phyloP scores from a whole-genome alignment of 2,888 invertebrate genomes.

The Pristionchus mayeri region DNA sequence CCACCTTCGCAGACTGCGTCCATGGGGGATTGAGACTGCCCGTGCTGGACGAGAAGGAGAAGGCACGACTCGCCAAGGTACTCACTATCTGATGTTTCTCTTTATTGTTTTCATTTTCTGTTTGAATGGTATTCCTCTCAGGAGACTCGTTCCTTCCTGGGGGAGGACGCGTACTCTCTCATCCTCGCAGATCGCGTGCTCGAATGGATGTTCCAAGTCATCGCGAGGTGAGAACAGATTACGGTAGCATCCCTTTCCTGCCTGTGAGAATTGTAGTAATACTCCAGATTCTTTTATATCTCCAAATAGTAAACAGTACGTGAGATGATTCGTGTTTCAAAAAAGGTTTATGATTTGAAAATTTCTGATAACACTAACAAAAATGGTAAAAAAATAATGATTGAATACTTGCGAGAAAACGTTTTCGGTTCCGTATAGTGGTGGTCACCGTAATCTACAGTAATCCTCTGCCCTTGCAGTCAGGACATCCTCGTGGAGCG shows the following conservation, averaged over 20 bases:
- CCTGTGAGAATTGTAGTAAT: too few relatives aligned
- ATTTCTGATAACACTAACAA: too few relatives aligned
- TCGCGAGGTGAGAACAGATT: conserved; percentile 40
- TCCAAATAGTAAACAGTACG: too few relatives aligned
- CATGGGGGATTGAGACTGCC: conserved; percentile 35
- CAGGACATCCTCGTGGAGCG: conserved; percentile 44
- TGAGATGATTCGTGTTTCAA: too few relatives aligned
- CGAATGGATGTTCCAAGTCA: conserved; percentile 44
- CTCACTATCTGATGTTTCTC: too few relatives aligned
- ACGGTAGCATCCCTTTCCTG: too few relatives aligned
- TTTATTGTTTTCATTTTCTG: too few relatives aligned
- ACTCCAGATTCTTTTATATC: too few relatives aligned
- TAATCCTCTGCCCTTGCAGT: conserved; percentile 4
- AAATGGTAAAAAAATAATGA: too few relatives aligned
- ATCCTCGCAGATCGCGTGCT: conserved; percentile 48
- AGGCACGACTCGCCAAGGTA: conserved; percentile 45
- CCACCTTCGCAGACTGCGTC: background rate
- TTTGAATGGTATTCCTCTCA: background rate
- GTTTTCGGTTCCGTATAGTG: too few relatives aligned
- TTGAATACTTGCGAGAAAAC: too few relatives aligned
- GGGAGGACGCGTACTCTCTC: conserved; percentile 34
- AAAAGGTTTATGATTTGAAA: too few relatives aligned
- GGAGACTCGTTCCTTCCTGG: conserved; percentile 47
- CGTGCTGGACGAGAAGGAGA: conserved; percentile 48
- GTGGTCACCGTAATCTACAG: background rate